Evolutionary conservation across 2,888 invertebrate genomes (phyloP).

Genomic region (Eupeodes latifasciatus): DNA sequence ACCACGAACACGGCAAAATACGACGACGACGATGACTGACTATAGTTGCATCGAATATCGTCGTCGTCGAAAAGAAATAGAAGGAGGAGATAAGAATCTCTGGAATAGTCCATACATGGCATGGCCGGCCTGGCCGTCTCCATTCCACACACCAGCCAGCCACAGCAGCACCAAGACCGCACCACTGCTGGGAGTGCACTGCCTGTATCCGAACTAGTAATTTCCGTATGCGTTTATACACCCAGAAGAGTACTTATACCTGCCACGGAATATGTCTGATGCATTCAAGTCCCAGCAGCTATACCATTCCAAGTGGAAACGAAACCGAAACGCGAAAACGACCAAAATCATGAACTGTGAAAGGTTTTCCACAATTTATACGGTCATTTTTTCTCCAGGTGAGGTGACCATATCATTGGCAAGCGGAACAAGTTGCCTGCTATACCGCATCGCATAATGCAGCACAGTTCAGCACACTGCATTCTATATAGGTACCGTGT

Average conservation of each 20-base stretch:
- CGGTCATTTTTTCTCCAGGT: constrained; percentile 75
- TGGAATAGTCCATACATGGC: constrained; percentile 68
- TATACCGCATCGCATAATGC: constrained; percentile 1
- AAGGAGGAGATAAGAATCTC: constrained; percentile 71
- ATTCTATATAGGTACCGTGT: not conserved
- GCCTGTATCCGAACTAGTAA: constrained; percentile 50
- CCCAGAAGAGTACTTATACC: constrained; percentile 38
- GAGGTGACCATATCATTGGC: constrained; percentile 76
- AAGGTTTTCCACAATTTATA: constrained; percentile 75
- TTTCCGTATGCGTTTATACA: constrained; percentile 66
- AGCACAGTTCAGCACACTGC: constrained; percentile 10
- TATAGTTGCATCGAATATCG: not conserved
- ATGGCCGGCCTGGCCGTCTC: constrained; percentile 54
- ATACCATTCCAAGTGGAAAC: constrained; percentile 57
- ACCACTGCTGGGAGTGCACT: constrained; percentile 54
- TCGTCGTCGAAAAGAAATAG: constrained; percentile 7
- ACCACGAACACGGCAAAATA: not conserved
- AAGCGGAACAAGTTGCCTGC: constrained; percentile 73
- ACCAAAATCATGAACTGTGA: constrained; percentile 74
- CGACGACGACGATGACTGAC: constrained; percentile 12
- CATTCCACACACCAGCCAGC: constrained; percentile 45
- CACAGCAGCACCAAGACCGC: constrained; percentile 29
- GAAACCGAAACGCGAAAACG: constrained; percentile 42
- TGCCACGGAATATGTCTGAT: constrained; percentile 51
- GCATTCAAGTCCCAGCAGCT: constrained; percentile 21